Evolutionary conservation across 2,113 vertebrate species (phyloP), one percentile per base, ranked within the genome.

Genomic region (Gnathochromis pfefferi): DNA sequence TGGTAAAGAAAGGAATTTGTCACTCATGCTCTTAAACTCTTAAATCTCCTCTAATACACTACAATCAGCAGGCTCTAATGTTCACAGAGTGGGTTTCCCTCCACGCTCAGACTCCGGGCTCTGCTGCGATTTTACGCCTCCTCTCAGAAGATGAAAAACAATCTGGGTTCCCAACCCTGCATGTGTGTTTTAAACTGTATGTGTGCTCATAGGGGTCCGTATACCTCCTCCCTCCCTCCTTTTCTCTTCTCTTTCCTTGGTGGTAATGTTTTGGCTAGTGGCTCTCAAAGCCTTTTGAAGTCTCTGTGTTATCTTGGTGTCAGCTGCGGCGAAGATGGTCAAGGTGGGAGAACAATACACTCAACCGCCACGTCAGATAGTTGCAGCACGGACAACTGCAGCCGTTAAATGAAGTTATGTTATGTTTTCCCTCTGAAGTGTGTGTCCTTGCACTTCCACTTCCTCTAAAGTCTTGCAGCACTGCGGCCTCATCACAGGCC

Each of bases 351-450:
- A 95, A 86, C 81, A 91, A 84, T 89, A 87, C 82, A 83, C 82
- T 88, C 83, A 89, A 58, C 51, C 2, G 80, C 38, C 87, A 47
- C 80, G 80, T 83, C 89, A 82, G 87, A 81, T 83, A 87, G 80
- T 96, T 96, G 93, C 97, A 95, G 94, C 85, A 85, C 89, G 91
- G 95, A 96, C 95, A 97, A 95, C 93, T 94, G 94, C 0, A 7
- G 95, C 94, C 91, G 82, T 96, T 95, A 96, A 97, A 93, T 89
- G 94, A 84, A 91, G 87, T 91, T 47, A n/a, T 47, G 70, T 31
- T 28, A 1, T 93, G 95, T 92, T 94, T 80, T 92, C 88, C 78
- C 60, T 83, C 83, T 11, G 95, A 96, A 93, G 96, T 90, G 88
- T 94, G 89, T 87, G 83, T 85, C 87, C 54, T 85, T 63, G 26